Percentiles rank a stretch among this genome's conserved stretches.
phyloP scores from a whole-genome alignment of 1,140 invertebrate species.

The Drosophila mayri region DNA sequence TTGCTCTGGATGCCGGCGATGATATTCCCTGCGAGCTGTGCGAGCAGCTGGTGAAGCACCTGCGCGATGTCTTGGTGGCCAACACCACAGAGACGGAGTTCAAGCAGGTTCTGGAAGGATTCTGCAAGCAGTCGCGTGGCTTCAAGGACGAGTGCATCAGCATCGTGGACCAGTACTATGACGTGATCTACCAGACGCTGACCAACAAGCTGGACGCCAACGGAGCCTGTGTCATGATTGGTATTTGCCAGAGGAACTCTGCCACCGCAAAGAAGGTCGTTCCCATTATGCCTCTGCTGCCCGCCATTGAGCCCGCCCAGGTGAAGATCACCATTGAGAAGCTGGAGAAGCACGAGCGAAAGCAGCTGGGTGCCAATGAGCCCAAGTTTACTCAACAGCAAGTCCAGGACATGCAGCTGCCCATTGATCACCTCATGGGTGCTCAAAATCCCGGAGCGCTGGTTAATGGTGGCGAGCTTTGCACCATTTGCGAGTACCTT shows the following conservation, averaged over 20 bases:
- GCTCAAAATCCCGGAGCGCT: constrained; percentile 82
- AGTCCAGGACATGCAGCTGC: constrained; percentile 86
- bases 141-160: constrained; percentile 89
- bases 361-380: constrained; percentile 70
- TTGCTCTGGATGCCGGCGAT: constrained; percentile 86
- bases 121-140: constrained; percentile 92
- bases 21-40: constrained; percentile 94
- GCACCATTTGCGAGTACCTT: constrained; percentile 93
- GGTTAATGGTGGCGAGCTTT: constrained; percentile 87
- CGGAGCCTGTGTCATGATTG: constrained; percentile 89
- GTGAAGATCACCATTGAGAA: constrained; percentile 77
- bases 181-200: constrained; percentile 90
- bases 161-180: constrained; percentile 92
- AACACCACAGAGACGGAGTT: constrained; percentile 95
- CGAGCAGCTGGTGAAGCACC: constrained; percentile 91
- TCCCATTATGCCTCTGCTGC: constrained; percentile 79
- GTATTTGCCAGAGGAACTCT: constrained; percentile 87
- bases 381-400: constrained; percentile 72
- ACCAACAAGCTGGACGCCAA: constrained; percentile 89
- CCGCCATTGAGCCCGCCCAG: constrained; percentile 67
- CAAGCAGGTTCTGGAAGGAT: constrained; percentile 89
- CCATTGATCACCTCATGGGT: constrained; percentile 88
- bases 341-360: constrained; percentile 26
- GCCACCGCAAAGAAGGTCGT: constrained; percentile 17
- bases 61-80: constrained; percentile 92